Base-by-base conservation (phyloP, 2,797 vertebrate genomes). In the Crypturellus tataupa region DNA sequence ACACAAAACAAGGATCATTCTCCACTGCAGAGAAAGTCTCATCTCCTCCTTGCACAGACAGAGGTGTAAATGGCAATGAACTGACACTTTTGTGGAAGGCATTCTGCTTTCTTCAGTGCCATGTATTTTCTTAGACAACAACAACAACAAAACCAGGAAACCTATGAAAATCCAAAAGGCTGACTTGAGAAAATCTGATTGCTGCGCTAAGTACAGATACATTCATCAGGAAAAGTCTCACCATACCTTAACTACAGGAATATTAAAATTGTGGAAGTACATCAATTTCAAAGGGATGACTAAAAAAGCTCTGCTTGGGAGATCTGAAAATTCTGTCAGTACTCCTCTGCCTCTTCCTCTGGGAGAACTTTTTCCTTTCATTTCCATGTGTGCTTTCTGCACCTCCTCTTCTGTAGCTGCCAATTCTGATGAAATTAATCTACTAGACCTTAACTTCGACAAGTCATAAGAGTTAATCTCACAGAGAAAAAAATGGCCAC, bases 31-130 rank as follows among this genome's bases (percentile, higher is more conserved):
- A 95, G 83, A 93, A 95, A 80, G 64, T 93, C 51, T 97, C 80
- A 91, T 89, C 78, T 75, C 62, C 31, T 80, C 51, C 46, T 95
- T 93, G 58, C 49, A 93, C 75, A 84, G 90, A 88, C 64, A 94
- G 59, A 97, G 39, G 62, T 69, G 35, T 88, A 93, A 93, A 92
- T 63, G 83, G 82, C 29, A 97, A 87, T 44, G 79, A 93, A 95
- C 65, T 21, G 65, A 95, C 67, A 93, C 10, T 70, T 96, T 94
- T 92, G 95, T 95, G 95, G 96, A 73, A 95, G 39, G 46, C 35
- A 93, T 95, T 94, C 25, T 39, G 96, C 71, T 96, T 94, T 72
- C 51, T 94, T 93, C 86, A 44, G 72, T 75, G 70, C 44, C 92
- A 72, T 35, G 55, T 70, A 72, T 6, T 73, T 56, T 69, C 70